A percentile compares a stretch with the other conserved stretches of the same genome.
phyloP scores from a whole-genome alignment of 1,140 invertebrate genomes.

The Bicyclus anynana region DNA sequence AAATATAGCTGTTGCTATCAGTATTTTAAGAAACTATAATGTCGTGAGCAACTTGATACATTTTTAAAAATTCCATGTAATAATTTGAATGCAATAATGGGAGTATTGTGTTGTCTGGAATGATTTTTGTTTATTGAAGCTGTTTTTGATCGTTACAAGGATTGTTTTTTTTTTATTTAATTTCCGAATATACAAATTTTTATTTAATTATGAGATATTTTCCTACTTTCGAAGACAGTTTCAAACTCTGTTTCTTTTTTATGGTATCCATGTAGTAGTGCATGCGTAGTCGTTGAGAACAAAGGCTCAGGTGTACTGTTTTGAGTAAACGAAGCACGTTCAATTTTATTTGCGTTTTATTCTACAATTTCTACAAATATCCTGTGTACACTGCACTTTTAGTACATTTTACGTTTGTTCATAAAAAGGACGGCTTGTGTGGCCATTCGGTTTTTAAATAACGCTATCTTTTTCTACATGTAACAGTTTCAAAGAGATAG shows the following conservation, averaged over 20 bases:
- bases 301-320: neutral
- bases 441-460: no score
- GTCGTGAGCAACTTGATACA: no score
- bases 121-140: conserved; percentile 8
- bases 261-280: conserved; percentile 54
- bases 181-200: neutral
- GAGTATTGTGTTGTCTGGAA: conserved; percentile 8
- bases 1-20: no score
- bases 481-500: no score
- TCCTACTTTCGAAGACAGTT: conserved; percentile 14
- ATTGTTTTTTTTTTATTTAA: neutral
- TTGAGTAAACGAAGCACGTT: neutral
- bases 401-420: no score
- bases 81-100: conserved; percentile 6
- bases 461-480: no score
- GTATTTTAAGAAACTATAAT: no score
- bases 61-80: neutral
- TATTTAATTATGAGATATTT: neutral
- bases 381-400: no score
- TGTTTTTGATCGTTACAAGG: conserved; percentile 1
- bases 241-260: conserved; percentile 6
- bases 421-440: no score
- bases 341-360: neutral
- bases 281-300: conserved; percentile 67
- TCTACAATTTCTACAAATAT: no score